Evolutionary conservation across 1,140 invertebrate genomes (phyloP), one percentile per base, ranked within the genome.

Genomic region (Drosophila triauraria): DNA sequence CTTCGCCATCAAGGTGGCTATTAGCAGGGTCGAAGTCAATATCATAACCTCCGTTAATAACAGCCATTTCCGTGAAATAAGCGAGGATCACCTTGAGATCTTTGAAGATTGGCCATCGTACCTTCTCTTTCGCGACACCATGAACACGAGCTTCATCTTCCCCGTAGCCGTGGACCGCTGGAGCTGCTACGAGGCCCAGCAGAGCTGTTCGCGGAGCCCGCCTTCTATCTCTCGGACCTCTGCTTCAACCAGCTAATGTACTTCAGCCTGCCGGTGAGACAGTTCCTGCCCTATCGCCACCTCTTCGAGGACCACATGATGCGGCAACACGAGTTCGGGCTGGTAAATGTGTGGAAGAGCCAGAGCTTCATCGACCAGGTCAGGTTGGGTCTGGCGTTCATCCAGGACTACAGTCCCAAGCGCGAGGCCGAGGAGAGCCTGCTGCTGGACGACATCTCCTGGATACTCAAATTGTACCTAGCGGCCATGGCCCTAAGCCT

Each of bases 301-400:
- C 67, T 80, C 43, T 78, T 87, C n/a, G 64, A 87, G 6, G 27
- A 46, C 1, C 83, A 87, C 40, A 67, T 80, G 15, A 23, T 70
- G 40, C 25, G 13, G 3, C 70, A 74, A 57, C 71, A 80, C 5
- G 67, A 77, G 38, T 83, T 82, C 4, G 83, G 83, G 3, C 3
- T 87, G 32, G 12, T 65, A 17, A 0, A 13, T 6, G 53, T 53
- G 8, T 87, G 83, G 83, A 58, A 64, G 27, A 27, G 12, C 5
- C 35, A 20, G 0, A 78, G 71, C 32, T 82, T 83, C 64, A 35
- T 13, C 1, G 70, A 87, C 0, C 83, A 87, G 83, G 71, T 82
- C 0, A 7, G 7, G 0, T 15, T 83, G 9, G 48, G 54, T 0
- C 17, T 63, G 8, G 60, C 64, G 0, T 32, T 54, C 4, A 38